A percentile compares a stretch with the other conserved stretches of the same genome.
Conservation (phyloP, 2,797 vertebrate species). For the Melopsittacus undulatus region DNA sequence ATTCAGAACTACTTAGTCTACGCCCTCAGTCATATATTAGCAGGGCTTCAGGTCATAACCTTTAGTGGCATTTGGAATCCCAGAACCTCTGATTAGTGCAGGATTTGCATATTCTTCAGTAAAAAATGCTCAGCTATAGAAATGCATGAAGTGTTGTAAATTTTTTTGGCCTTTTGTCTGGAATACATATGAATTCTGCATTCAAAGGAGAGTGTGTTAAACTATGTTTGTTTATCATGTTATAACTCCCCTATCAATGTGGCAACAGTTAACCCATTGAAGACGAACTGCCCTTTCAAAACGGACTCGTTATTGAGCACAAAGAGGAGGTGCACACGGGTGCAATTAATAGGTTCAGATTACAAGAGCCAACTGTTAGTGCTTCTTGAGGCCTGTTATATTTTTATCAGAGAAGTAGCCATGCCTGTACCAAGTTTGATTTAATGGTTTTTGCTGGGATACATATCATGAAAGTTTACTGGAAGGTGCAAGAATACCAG, state of each 20-base stretch:
- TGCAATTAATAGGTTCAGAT: conserved; percentile 66
- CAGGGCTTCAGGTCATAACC: conserved; percentile 90
- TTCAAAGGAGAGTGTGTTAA: conserved; percentile 80
- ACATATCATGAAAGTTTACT: conserved; percentile 49
- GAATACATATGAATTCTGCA: conserved; percentile 78
- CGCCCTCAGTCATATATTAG: conserved; percentile 84
- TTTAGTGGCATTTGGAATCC: conserved; percentile 91
- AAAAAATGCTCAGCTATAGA: conserved; percentile 82
- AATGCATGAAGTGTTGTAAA: conserved; percentile 88
- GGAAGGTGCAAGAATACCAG: conserved; percentile 46
- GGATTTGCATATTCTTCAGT: conserved; percentile 91
- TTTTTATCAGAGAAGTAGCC: conserved; percentile 50
- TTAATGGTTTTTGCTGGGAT: conserved; percentile 55
- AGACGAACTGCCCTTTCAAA: conserved; percentile 51
- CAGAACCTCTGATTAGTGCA: conserved; percentile 93
- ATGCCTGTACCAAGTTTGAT: conserved; percentile 25
- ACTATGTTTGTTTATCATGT: conserved; percentile 68
- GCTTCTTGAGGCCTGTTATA: conserved; percentile 32
- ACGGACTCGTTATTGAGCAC: conserved; percentile 37
- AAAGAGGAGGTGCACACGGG: background rate
- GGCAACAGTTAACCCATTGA: conserved; percentile 73
- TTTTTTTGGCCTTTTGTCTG: conserved; percentile 92
- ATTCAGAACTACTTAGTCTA: conserved; percentile 79
- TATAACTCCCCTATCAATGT: conserved; percentile 63
- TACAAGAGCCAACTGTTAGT: conserved; percentile 13